Evolutionary conservation across 2,888 invertebrate genomes (phyloP).

Genomic region (Ophion obscuratus): DNA sequence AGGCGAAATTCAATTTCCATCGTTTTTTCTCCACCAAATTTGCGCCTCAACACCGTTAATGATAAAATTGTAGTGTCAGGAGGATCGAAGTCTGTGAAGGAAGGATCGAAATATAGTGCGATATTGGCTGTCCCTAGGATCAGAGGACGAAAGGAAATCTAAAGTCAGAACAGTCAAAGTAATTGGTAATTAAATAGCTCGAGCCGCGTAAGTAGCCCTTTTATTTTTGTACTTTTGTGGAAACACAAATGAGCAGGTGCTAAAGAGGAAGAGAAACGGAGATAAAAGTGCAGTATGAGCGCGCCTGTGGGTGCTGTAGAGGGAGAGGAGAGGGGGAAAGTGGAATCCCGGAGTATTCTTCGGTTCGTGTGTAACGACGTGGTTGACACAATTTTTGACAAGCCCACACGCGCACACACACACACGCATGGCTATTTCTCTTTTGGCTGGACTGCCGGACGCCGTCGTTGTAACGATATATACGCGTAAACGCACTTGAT

Average conservation of each 20-base stretch:
- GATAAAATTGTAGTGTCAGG: no score
- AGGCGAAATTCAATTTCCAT: neutral
- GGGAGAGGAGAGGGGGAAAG: slow-evolving; percentile 19
- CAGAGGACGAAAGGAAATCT: neutral
- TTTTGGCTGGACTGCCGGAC: slow-evolving; percentile 41
- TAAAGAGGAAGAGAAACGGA: slow-evolving; percentile 4
- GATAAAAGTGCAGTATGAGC: neutral
- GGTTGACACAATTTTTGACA: slow-evolving; percentile 80
- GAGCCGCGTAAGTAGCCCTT: slow-evolving; percentile 16
- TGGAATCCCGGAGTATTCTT: slow-evolving; percentile 31
- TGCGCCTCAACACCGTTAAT: neutral
- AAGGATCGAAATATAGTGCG: slow-evolving; percentile 3
- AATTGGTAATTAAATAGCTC: slow-evolving; percentile 38
- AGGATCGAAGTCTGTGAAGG: neutral
- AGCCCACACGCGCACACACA: slow-evolving; percentile 52
- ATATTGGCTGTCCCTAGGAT: slow-evolving; percentile 13
- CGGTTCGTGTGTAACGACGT: slow-evolving; percentile 57
- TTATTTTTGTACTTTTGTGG: slow-evolving; percentile 33
- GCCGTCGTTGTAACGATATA: slow-evolving; percentile 27
- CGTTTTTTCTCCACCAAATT: neutral
- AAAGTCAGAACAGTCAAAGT: slow-evolving; percentile 26
- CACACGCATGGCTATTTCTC: slow-evolving; percentile 22
- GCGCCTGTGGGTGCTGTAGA: neutral
- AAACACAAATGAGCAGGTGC: slow-evolving; percentile 72
- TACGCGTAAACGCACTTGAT: neutral